These are phyloP conservation scores for Oceanites oceanicus DNA, from an alignment of 2,113 vertebrate species.

Conservation along the genomic window DNA sequence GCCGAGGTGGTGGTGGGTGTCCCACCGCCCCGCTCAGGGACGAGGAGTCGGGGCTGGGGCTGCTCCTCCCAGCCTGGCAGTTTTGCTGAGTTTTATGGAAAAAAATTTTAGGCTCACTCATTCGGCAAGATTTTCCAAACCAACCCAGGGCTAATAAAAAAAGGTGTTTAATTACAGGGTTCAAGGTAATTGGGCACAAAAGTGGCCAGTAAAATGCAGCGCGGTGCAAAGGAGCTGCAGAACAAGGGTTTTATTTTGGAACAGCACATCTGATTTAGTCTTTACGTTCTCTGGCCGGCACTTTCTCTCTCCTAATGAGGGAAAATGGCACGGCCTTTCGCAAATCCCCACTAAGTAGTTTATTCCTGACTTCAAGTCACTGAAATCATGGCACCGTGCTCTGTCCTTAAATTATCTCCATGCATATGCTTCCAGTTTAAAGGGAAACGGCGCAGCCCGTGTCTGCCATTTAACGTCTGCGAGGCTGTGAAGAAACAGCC, in stretches of 20 bases:
- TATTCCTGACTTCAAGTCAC: not conserved
- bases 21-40: not conserved
- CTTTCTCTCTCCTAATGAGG: not conserved
- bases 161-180: constrained; percentile 14
- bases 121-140: not conserved
- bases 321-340: not conserved
- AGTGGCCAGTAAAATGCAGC: not conserved
- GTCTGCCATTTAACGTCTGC: not conserved
- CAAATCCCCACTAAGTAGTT: not conserved
- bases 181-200: constrained; percentile 9
- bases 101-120: not conserved
- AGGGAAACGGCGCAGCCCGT: not conserved
- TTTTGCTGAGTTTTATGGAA: not conserved
- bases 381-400: not conserved
- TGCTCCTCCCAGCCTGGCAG: constrained; percentile 14
- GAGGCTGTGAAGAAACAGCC: not conserved
- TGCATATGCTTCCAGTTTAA: not conserved
- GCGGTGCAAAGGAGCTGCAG: not conserved
- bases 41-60: not conserved
- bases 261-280: not conserved
- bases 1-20: not conserved
- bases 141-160: not conserved
- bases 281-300: not conserved
- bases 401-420: not conserved
- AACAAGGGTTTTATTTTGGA: not conserved